Evolutionary conservation across 2,797 vertebrate genomes (phyloP).

Genomic region (Pogoniulus pusillus): DNA sequence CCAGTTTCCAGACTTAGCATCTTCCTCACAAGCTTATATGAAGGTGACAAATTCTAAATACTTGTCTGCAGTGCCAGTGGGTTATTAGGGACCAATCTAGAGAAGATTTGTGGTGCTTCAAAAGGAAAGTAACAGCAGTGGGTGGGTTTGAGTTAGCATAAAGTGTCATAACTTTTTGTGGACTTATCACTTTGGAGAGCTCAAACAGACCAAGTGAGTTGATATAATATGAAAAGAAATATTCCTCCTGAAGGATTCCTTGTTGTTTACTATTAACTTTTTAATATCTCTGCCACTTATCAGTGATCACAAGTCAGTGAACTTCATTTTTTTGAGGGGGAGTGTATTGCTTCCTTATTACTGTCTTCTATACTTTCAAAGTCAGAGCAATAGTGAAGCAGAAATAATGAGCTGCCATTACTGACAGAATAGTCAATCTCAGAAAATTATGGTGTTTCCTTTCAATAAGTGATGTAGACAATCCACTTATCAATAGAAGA

Average conservation of each 20-base stretch:
- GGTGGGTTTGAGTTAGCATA: background rate
- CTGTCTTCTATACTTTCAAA: background rate
- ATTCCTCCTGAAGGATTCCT: background rate
- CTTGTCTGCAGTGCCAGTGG: background rate
- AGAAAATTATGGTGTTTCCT: background rate
- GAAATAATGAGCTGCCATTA: background rate
- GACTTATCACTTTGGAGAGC: background rate
- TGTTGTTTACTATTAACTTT: background rate
- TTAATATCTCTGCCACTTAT: background rate
- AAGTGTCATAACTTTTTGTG: background rate
- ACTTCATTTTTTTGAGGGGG: background rate
- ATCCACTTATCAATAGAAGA: background rate
- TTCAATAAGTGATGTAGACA: background rate
- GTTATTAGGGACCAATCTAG: background rate
- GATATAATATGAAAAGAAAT: background rate
- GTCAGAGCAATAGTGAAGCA: background rate
- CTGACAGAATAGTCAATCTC: background rate
- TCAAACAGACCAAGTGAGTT: background rate
- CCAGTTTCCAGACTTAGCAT: background rate
- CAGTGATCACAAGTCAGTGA: background rate
- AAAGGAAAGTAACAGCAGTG: background rate
- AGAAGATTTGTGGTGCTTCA: background rate
- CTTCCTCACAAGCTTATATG: background rate
- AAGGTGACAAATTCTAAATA: background rate
- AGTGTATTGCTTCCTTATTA: background rate